Evolutionary conservation across 2,113 vertebrate genomes (phyloP), one percentile per base, ranked within the genome.

Genomic region (Telmatochromis bifrenatus): DNA sequence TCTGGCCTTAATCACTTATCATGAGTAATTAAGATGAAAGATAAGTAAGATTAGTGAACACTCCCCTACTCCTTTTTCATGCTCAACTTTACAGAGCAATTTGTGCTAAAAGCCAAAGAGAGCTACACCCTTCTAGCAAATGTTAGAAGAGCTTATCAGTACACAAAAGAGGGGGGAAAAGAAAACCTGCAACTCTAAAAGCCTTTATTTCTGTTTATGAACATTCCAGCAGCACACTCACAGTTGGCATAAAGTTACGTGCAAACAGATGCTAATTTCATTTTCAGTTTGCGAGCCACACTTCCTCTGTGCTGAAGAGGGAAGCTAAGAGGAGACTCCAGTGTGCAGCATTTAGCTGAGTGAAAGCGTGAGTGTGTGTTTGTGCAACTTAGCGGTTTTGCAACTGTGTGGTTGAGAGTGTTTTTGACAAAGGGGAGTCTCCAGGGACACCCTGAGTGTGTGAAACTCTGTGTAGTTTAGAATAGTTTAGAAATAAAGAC

Each of bases 241-340:
- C 75, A 21, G 8, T 62, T n/a, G 53, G 17, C 5, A 4, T 17
- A 42, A 28, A 42, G 33, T 58, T 23, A 31, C 42, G 62, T 54
- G 56, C 86, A 79, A 86, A 90, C 91, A 88, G 84, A 93, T 85
- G 85, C 75, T 31, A 83, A 89, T 95, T 94, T 95, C 90, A 94
- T 91, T 96, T 95, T 96, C 93, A 92, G 81, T 95, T 93, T 94
- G 90, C 19, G 70, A 92, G 88, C 58, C 56, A 6, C 83, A 95
- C 94, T 96, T 96, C 96, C 95, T 95, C 92, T 95, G 81, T 83
- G 81, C 90, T 53, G 82, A 85, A 96, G 87, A 89, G 92, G 94
- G 94, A 96, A 96, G 94, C 91, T 93, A 84, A 82, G 87, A 88
- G 93, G 95, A 94, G 94, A 96, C 94, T 95, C 94, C 96, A 81